Evolutionary conservation across 2,888 invertebrate species (phyloP), one percentile per base, ranked within the genome.

Genomic region (Notodonta dromedarius): DNA sequence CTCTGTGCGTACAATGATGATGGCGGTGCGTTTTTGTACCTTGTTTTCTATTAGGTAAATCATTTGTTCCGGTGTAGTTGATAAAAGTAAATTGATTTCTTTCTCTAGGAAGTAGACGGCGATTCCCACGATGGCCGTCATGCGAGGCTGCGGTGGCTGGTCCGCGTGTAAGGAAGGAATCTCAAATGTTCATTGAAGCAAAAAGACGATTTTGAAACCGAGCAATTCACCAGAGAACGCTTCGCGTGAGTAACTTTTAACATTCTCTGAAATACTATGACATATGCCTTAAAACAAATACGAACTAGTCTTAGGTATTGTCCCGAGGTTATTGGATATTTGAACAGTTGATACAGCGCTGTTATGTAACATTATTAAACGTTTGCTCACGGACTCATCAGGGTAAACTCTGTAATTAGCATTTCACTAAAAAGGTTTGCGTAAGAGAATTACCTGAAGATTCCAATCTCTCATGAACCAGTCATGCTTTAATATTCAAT

Each of bases 121-220:
- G 55, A 65, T 82, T 82, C 83, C 70, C 80, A 82, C 78, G 76
- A 65, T 67, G 70, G 59, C 60, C 73, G 76, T 78, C 82, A 80
- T 77, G 82, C 77, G 71, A 77, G 78, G 75, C 69, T 77, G 75
- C 67, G 74, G 73, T 75, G 62, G 64, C 70, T 44, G 61, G 61
- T 65, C 39, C 60, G 56, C 61, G 66, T 65, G 59, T 62, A 63
- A 54, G 48, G 57, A 55, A 73, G 69, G 71, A 66, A 66, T 67
- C 65, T 67, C 60, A 44, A 40, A 14, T 60, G 52, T 65, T 65
- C 57, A 54, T 46, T 60, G 51, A 61, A 62, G 51, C 46, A 76
- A 71, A 68, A 62, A 66, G 58, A 53, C 48, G 39, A 39, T 59
- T 53, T n/a, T 24, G 44, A 40, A 46, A 59, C 51, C 44, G 57